A percentile compares a stretch with the other conserved stretches of the same genome.
These are phyloP conservation scores for Philaethria dido DNA, from an alignment of 2,888 invertebrate species.

Conservation along the genomic window DNA sequence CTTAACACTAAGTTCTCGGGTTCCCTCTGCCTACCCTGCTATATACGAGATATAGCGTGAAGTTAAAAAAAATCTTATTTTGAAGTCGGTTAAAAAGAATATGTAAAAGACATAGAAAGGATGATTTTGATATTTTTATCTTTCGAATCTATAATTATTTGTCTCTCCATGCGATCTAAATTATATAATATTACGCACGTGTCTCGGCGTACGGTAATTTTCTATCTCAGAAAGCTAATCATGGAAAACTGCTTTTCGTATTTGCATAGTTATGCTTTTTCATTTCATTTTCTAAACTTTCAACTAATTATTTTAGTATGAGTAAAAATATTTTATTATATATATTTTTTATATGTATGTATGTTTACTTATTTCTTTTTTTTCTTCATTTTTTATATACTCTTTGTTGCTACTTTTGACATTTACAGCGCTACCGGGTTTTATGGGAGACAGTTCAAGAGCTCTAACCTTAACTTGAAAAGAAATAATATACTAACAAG, in stretches of 20 bases:
- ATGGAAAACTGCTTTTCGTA: constrained; percentile 19
- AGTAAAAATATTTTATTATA: background rate
- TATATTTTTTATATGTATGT: too few relatives aligned
- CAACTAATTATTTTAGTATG: background rate
- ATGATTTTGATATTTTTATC: constrained; percentile 7
- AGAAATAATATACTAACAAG: too few relatives aligned
- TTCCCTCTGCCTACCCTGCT: too few relatives aligned
- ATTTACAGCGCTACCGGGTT: too few relatives aligned
- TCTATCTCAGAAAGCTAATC: constrained; percentile 27
- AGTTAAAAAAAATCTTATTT: too few relatives aligned
- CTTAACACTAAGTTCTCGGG: too few relatives aligned
- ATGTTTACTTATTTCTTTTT: too few relatives aligned
- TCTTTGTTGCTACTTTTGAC: too few relatives aligned
- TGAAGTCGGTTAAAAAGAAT: background rate
- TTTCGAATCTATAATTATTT: constrained; percentile 14
- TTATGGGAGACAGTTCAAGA: too few relatives aligned
- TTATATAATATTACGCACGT: constrained; percentile 33
- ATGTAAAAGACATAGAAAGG: background rate
- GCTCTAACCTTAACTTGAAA: too few relatives aligned
- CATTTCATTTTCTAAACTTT: constrained; percentile 25
- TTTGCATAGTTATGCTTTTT: constrained; percentile 25
- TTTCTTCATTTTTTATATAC: too few relatives aligned
- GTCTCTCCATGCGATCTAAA: constrained; percentile 12
- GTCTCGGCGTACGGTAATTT: constrained; percentile 24
- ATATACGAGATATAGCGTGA: too few relatives aligned